Evolutionary conservation across 2,797 vertebrate species (phyloP), one percentile per base, ranked within the genome.

Genomic region (Pseudochaenichthys georgianus): DNA sequence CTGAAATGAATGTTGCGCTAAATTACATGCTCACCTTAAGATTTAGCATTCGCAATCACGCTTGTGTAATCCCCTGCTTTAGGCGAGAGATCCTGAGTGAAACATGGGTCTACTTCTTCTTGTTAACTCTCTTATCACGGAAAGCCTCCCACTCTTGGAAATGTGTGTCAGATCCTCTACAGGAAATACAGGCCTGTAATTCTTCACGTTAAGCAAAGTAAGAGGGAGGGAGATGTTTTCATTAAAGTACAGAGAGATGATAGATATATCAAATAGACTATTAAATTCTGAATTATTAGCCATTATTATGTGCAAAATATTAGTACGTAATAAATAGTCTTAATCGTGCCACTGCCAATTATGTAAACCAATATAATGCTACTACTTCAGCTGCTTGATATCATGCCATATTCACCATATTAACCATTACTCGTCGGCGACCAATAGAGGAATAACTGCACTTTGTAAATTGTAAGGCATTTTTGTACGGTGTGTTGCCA

Each of bases 141-240:
- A 79, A 83, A 75, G 68, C 84, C 87, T 86, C 89, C 88, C 86
- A 90, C 92, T 84, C 87, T 77, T 75, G 11, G 64, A 70, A 91
- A 90, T 86, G 55, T 86, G 74, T 85, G 80, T 88, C 86, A 78
- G 78, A 72, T 86, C 43, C 71, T 83, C 78, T 80, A 79, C 81
- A 82, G 73, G 81, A 85, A 84, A 75, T 66, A 10, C 42, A 54
- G 42, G 67, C 43, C 62, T 75, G 74, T 79, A 71, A 77, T 77
- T 82, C 71, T 69, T 80, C 15, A 9, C 78, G 54, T 72, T 77
- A 64, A 67, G 64, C 23, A 46, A 61, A 64, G 63, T 52, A 51
- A 75, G 42, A 63, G 21, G 60, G 19, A 57, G 19, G 60, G 13
- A 45, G 16, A 55, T 21, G 58, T 5, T 28, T 42, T 43, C 6